Evolutionary conservation across 2,888 invertebrate species (phyloP).

Genomic region (Cacoxenus indagator): DNA sequence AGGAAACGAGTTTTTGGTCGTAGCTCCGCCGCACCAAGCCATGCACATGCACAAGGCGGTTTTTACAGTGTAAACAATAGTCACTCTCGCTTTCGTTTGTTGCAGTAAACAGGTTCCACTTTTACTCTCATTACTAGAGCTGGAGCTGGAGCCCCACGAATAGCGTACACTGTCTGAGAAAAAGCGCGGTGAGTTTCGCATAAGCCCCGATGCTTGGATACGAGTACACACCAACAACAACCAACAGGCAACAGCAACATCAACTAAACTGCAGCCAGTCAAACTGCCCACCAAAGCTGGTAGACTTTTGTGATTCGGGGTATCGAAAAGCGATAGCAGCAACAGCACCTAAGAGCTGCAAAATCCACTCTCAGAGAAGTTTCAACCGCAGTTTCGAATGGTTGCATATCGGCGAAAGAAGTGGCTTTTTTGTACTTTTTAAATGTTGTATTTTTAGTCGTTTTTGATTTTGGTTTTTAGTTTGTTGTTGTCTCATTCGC

Average conservation of each 20-base stretch:
- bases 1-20: background rate
- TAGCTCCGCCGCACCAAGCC: background rate
- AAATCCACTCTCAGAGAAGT: constrained; percentile 40
- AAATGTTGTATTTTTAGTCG: background rate
- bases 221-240: background rate
- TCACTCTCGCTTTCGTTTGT: constrained; percentile 56
- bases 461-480: constrained; percentile 8
- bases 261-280: background rate
- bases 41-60: background rate
- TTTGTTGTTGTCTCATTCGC: background rate
- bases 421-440: background rate
- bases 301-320: no score
- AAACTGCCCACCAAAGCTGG: background rate
- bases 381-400: constrained; percentile 50
- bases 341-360: background rate
- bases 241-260: background rate
- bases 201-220: background rate
- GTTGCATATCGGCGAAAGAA: constrained; percentile 31
- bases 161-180: background rate
- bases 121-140: constrained; percentile 40
- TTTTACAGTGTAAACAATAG: constrained; percentile 2
- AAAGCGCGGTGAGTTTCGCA: background rate
- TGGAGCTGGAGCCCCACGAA: background rate
- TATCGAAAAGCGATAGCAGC: background rate
- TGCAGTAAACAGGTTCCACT: constrained; percentile 51